phyloP scores from a whole-genome alignment of 1,140 invertebrate genomes.

The Stratiolaelaps scimitus region DNA sequence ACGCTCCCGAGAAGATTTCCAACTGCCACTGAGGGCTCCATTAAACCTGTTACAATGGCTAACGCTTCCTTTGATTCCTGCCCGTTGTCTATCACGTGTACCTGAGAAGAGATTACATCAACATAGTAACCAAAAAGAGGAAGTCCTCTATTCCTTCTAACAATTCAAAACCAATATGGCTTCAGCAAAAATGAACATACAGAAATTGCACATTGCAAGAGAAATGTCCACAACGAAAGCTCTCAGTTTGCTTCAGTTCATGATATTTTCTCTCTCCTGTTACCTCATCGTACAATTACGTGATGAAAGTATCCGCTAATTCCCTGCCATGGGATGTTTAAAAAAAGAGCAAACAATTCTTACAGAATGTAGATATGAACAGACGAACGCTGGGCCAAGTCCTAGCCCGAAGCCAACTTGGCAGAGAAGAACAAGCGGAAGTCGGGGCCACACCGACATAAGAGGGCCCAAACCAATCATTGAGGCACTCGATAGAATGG shows the following conservation, averaged over 20 bases:
- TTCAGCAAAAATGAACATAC: no score
- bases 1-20: slow-evolving; percentile 16
- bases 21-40: slow-evolving; percentile 12
- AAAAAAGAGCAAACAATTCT: no score
- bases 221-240: no score
- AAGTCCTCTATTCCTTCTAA: no score
- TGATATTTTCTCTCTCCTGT: no score
- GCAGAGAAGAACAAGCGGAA: background rate
- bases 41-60: slow-evolving; percentile 9
- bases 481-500: background rate
- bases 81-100: background rate
- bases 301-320: no score
- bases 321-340: no score
- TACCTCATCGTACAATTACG: no score
- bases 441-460: background rate
- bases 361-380: slow-evolving; percentile 17
- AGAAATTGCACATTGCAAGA: no score
- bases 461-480: slow-evolving; percentile 11
- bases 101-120: background rate
- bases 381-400: slow-evolving; percentile 20
- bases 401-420: slow-evolving; percentile 13
- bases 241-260: no score
- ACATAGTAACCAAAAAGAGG: no score
- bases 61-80: slow-evolving; percentile 17
- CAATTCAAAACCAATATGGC: no score